phyloP scores from a whole-genome alignment of 2,797 vertebrate species.

The Poecilia picta region DNA sequence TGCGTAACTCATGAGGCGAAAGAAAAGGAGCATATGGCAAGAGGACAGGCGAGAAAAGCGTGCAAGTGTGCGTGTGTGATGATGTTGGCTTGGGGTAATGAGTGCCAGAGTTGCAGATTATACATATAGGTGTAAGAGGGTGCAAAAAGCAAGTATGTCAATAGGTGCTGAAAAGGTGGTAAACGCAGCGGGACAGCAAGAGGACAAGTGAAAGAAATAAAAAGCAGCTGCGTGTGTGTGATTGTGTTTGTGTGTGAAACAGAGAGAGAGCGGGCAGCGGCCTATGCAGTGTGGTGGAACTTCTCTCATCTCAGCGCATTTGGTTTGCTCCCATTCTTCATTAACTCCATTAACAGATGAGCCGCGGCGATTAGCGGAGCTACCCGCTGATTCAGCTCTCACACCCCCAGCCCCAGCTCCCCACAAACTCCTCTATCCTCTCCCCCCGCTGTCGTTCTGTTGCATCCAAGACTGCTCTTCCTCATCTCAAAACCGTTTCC shows the following conservation, averaged over 20 bases:
- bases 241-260: slow-evolving; percentile 41
- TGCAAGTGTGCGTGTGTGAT: slow-evolving; percentile 30
- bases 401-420: slow-evolving; percentile 42
- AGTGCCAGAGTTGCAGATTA: slow-evolving; percentile 68
- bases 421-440: slow-evolving; percentile 22
- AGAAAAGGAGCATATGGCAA: slow-evolving; percentile 73
- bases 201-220: slow-evolving; percentile 49
- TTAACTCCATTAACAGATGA: slow-evolving; percentile 91
- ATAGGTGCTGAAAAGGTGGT: slow-evolving; percentile 65
- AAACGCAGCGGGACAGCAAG: slow-evolving; percentile 35
- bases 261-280: slow-evolving; percentile 64
- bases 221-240: slow-evolving; percentile 27
- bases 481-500: slow-evolving; percentile 58
- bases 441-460: slow-evolving; percentile 55
- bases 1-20: slow-evolving; percentile 70
- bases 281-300: slow-evolving; percentile 86
- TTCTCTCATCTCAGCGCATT: slow-evolving; percentile 88
- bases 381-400: slow-evolving; percentile 87
- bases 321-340: slow-evolving; percentile 87
- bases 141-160: slow-evolving; percentile 72
- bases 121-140: slow-evolving; percentile 52
- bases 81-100: slow-evolving; percentile 43
- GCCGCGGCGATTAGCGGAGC: slow-evolving; percentile 84
- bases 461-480: slow-evolving; percentile 52
- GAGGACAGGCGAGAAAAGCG: slow-evolving; percentile 64